Base-by-base conservation (phyloP, 64 coral and sea anemone species). In the Orbicella faveolata region DNA sequence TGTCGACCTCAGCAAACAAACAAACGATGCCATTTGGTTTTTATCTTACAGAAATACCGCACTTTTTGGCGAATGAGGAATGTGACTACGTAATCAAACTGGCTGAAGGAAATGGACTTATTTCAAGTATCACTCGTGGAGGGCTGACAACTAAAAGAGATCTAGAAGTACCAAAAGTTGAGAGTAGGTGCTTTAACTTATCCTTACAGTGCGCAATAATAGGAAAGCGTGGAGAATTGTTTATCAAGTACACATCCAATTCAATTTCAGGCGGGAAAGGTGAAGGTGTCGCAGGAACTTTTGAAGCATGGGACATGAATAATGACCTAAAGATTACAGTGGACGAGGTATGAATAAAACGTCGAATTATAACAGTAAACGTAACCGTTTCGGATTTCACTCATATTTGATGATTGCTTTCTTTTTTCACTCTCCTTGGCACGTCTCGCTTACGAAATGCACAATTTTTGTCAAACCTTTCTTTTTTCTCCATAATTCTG, bases 281-380 rank as follows among this genome's bases (percentile, higher is more conserved):
- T n/a, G 21, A 65, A 57, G 92, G 88, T 85, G 84, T 79, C 13
- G 90, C 75, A 4, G 84, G 84, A 15, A 88, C 68, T 9, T 95
- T 92, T 83, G 59, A 78, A 69, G 86, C 83, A 9, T 95, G 94
- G 94, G 94, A 95, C 74, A 19, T 85, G 6, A 89, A 95, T 53
- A 77, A 84, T 26, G 86, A 95, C 74, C 70, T 36, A 36, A 73
- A 83, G 34, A 92, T 95, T 34, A 73, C 94, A 64, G 34, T 83
- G 25, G 89, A 92, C 15, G 94, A 95, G 94, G 94, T 95, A 76
- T 36, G 75, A n/a, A 25, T 10, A 7, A 70, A 33, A 70, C 23
- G 30, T 26, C 67, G 10, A 70, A 59, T 16, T 59, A 59, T 59
- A 13, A 59, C 44, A 6, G 44, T 6, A 6, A 6, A 48, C 44